A percentile compares a stretch with the other conserved stretches of the same genome.
phyloP scores from a whole-genome alignment of 2,888 invertebrate genomes.

The Cybosia mesomella region DNA sequence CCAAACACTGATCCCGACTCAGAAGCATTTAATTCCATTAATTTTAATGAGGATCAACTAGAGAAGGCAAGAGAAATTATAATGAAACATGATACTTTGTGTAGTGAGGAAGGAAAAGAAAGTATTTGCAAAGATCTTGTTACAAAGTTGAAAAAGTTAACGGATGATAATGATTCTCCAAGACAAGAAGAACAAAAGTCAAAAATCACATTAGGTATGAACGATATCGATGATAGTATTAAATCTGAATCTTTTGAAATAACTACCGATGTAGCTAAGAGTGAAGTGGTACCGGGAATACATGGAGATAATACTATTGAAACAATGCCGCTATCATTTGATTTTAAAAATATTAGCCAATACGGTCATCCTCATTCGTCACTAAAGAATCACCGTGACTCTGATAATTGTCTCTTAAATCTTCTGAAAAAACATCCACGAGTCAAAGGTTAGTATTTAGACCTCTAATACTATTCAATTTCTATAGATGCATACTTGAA shows the following conservation, averaged over 20 bases:
- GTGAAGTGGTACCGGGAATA: constrained; percentile 52
- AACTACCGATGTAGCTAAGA: constrained; percentile 56
- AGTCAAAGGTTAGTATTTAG: constrained; percentile 17
- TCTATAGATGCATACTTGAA: not conserved
- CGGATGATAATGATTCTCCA: constrained; percentile 33
- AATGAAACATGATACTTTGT: constrained; percentile 66
- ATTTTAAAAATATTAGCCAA: constrained; percentile 1
- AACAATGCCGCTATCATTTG: too few species aligned
- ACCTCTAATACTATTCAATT: not conserved
- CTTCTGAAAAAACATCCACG: constrained; percentile 17
- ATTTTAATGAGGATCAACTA: constrained; percentile 62
- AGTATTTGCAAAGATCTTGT: constrained; percentile 72
- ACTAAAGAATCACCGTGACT: not conserved
- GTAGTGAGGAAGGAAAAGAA: constrained; percentile 64
- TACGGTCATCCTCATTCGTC: not conserved
- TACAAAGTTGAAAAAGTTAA: constrained; percentile 62
- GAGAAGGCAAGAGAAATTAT: constrained; percentile 70
- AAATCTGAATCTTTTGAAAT: constrained; percentile 13
- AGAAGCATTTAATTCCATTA: constrained; percentile 40
- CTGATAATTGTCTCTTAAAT: constrained; percentile 16
- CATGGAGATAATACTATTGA: constrained; percentile 44
- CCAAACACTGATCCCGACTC: constrained; percentile 17
- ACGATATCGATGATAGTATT: constrained; percentile 9
- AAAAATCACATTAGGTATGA: constrained; percentile 23
- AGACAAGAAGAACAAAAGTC: constrained; percentile 25